A percentile compares a stretch with the other conserved stretches of the same genome.
Conservation (phyloP, 30 jellyfish, hydroid and myxozoan species). For the Nemopilema nomurai region DNA sequence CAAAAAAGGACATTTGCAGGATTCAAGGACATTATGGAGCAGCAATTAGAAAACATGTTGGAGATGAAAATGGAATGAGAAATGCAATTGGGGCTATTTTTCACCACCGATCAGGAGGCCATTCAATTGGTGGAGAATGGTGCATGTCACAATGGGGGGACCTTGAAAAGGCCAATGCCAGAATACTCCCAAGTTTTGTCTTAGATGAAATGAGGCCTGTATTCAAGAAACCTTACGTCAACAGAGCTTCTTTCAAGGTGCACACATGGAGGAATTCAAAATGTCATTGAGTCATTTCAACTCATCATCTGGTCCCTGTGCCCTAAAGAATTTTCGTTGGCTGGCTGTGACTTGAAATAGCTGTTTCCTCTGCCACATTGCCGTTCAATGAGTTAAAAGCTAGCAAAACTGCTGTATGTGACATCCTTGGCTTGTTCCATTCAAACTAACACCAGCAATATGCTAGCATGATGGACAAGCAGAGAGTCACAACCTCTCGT, state of each 20-base stretch:
- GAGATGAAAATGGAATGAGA: too few species aligned
- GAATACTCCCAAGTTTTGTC: too few species aligned
- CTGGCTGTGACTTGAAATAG: constrained; percentile 2
- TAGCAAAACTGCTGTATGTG: neutral
- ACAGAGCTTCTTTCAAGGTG: constrained; percentile 30
- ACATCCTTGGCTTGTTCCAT: constrained; percentile 39
- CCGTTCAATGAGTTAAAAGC: neutral
- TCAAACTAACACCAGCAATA: neutral
- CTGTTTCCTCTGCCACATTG: neutral
- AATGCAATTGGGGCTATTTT: too few species aligned
- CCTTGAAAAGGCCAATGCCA: too few species aligned
- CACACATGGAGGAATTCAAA: neutral
- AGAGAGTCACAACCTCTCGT: neutral
- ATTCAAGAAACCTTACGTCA: too few species aligned
- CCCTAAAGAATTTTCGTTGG: constrained; percentile 25
- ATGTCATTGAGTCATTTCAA: constrained; percentile 27
- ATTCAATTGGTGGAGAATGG: too few species aligned
- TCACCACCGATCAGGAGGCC: too few species aligned
- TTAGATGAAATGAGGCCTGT: too few species aligned
- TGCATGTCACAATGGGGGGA: too few species aligned
- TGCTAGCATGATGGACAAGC: neutral
- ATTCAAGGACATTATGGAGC: too few species aligned
- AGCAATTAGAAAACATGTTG: too few species aligned
- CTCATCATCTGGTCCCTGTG: constrained; percentile 15
- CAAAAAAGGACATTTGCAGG: too few species aligned